Evolutionary conservation across 2,113 vertebrate genomes (phyloP).

Genomic region (Procavia capensis): DNA sequence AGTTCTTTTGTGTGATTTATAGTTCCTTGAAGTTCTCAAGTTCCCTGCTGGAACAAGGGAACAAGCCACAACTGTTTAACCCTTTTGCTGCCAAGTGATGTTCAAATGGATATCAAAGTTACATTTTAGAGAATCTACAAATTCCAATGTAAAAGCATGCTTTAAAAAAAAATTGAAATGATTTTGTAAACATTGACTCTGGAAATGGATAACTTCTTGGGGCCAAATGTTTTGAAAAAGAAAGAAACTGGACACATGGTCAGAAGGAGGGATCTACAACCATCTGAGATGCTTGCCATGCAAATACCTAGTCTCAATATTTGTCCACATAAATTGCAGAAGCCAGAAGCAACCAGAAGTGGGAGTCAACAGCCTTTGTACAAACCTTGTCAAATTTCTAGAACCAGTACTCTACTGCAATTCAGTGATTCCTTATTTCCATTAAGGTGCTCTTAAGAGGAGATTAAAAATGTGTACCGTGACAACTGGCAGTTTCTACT

Average conservation of each 20-base stretch:
- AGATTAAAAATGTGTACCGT: neutral
- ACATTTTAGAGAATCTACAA: constrained; percentile 26
- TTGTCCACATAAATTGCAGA: neutral
- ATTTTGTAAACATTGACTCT: neutral
- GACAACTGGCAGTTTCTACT: neutral
- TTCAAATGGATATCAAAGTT: constrained; percentile 30
- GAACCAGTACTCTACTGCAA: neutral
- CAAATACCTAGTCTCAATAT: neutral
- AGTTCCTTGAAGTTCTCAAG: constrained; percentile 67
- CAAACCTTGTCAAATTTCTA: neutral
- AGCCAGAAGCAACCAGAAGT: neutral
- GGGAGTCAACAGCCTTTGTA: neutral
- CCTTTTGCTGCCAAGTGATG: constrained; percentile 74
- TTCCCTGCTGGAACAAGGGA: constrained; percentile 77
- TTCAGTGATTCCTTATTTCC: neutral
- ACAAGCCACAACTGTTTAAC: constrained; percentile 81
- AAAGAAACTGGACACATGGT: neutral
- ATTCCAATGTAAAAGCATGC: neutral
- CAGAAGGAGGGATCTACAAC: neutral
- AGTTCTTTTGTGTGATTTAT: constrained; percentile 4
- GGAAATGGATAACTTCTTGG: neutral
- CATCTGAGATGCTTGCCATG: neutral
- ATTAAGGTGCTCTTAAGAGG: neutral
- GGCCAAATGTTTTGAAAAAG: neutral
- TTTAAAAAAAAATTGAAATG: neutral